These are phyloP conservation scores for Paraplagusia blochii DNA, from an alignment of 2,113 vertebrate genomes.

Conservation along the genomic window DNA sequence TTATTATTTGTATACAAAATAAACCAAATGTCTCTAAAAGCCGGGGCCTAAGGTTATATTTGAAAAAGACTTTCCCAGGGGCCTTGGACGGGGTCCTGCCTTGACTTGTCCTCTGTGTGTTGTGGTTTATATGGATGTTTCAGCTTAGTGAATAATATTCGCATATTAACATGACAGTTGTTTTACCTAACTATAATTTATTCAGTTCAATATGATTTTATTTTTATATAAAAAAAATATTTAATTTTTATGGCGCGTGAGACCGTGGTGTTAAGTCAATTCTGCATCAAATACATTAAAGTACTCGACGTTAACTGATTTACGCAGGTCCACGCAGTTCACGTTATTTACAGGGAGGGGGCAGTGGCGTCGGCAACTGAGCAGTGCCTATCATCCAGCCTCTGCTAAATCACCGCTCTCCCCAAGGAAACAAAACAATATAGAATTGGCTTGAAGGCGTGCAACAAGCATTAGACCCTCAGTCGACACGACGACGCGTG, in stretches of 20 bases:
- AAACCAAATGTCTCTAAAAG: too few relatives aligned
- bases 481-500: conserved; percentile 64
- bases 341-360: conserved; percentile 64
- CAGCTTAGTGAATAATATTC: too few relatives aligned
- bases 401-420: conserved; percentile 68
- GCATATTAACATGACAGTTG: too few relatives aligned
- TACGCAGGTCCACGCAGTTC: conserved; percentile 60
- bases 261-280: background rate
- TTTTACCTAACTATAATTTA: too few relatives aligned
- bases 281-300: background rate
- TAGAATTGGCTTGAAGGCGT: conserved; percentile 55
- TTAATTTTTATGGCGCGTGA: too few relatives aligned
- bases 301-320: conserved; percentile 20
- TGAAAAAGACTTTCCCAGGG: too few relatives aligned
- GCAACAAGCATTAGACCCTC: conserved; percentile 54
- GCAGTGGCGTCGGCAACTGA: conserved; percentile 60
- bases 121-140: too few relatives aligned
- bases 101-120: too few relatives aligned
- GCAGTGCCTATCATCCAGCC: conserved; percentile 49
- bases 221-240: too few relatives aligned
- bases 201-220: background rate
- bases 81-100: too few relatives aligned
- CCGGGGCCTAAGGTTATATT: too few relatives aligned
- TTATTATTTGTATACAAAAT: too few relatives aligned
- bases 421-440: conserved; percentile 76